These are phyloP conservation scores for Plagodis dolabraria DNA, from an alignment of 2,888 invertebrate species.

Conservation along the genomic window DNA sequence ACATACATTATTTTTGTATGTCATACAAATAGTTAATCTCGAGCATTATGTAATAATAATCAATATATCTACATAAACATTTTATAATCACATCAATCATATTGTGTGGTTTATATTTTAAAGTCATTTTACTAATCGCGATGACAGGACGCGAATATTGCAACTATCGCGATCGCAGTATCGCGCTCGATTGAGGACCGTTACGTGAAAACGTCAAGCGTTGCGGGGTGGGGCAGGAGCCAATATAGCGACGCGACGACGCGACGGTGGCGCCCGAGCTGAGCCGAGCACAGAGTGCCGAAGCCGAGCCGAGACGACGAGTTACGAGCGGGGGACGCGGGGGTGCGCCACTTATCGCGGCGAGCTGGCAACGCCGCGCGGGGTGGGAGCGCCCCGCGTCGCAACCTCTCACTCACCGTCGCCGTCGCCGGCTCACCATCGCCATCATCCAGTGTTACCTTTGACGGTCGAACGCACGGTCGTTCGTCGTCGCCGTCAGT, in stretches of 20 bases:
- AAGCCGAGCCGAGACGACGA: constrained; percentile 74
- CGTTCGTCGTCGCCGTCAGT: constrained; percentile 80
- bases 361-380: constrained; percentile 84
- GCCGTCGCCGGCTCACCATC: constrained; percentile 83
- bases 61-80: too few relatives aligned
- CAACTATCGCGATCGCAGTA: constrained; percentile 77
- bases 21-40: constrained; percentile 31
- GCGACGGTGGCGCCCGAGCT: constrained; percentile 75
- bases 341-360: constrained; percentile 84
- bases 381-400: constrained; percentile 82
- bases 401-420: constrained; percentile 86
- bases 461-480: constrained; percentile 83
- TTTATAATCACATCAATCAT: not conserved
- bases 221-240: constrained; percentile 75
- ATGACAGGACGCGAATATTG: constrained; percentile 57
- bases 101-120: constrained; percentile 51
- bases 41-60: constrained; percentile 9
- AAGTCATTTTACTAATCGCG: constrained; percentile 60
- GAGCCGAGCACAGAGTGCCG: constrained; percentile 77
- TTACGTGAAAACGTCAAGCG: constrained; percentile 82
- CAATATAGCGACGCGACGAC: constrained; percentile 55
- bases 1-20: constrained; percentile 11
- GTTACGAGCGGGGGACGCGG: constrained; percentile 78
- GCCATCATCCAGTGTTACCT: constrained; percentile 86
- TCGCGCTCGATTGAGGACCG: constrained; percentile 84